Base-by-base conservation (phyloP, 1,140 invertebrate species). In the Aphelenchoides fujianensis region DNA sequence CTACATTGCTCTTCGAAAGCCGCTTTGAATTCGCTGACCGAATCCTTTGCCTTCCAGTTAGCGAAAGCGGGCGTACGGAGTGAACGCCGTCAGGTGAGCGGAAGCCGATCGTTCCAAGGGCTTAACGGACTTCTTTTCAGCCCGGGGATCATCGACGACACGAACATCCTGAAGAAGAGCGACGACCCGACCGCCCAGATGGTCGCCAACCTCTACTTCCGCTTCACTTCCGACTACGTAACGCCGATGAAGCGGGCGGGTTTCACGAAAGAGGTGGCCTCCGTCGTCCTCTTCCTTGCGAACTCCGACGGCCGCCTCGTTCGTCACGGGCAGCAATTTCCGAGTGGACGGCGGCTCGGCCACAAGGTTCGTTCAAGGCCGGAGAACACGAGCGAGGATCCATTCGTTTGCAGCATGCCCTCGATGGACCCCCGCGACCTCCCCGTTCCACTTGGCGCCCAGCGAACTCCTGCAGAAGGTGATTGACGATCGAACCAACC, bases 221-320 rank as follows among this genome's bases (percentile, higher is more conserved):
- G 23, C 7, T 59, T 36, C 16, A 63, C 52, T 5, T 7, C 3
- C 3, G 5, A 34, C 7, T 34, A 34, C 30, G 31, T 31, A 9
- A 34, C 31, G 3, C 61, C 61, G 31, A 63, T 63, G 61, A 63
- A 63, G 52, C 61, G 61, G 7, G 19, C 16, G n/a, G 61, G 61
- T 19, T 5, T 41, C 3, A 36, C 61, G 23, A 63, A 63, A 41
- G 61, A 63, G 52, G 31, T 63, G n/a, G 61, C 61, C 23, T 3
- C 3, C 12, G 31, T 63, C 7, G 61, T 34, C 28, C 7, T 48
- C 3, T 63, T 63, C 23, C 23, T 63, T 7, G 61, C 61, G n/a
- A n/a, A n/a, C n/a, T 31, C 5, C 7, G 3, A 3, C 5, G 9
- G 7, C 3, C 16, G 61, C 61, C 5, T 63, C 61, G 9, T 34